Evolutionary conservation across 1,140 invertebrate species (phyloP).

Genomic region (Laodelphax striatellus): DNA sequence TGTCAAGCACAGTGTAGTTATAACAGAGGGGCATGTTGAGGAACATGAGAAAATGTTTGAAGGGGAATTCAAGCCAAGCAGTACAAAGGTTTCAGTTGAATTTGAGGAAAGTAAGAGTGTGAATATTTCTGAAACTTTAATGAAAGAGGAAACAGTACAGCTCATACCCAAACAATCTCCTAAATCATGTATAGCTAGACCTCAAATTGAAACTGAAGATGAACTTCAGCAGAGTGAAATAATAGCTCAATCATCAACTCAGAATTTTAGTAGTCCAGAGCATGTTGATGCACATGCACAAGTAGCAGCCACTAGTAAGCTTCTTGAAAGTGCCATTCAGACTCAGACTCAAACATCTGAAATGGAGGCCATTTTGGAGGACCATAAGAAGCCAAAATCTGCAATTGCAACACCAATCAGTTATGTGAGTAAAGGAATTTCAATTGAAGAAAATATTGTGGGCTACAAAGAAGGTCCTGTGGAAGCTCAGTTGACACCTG

Average conservation of each 20-base stretch:
- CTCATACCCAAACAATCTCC: constrained; percentile 3
- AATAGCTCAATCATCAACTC: constrained; percentile 14
- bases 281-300: constrained; percentile 23
- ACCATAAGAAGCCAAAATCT: constrained; percentile 11
- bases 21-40: constrained; percentile 31
- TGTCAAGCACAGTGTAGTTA: constrained; percentile 26
- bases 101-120: constrained; percentile 32
- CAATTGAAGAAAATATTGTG: constrained; percentile 28
- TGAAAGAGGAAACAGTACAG: constrained; percentile 25
- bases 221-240: constrained; percentile 22
- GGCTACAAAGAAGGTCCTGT: constrained; percentile 31
- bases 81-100: constrained; percentile 24
- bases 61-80: constrained; percentile 26
- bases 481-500: constrained; percentile 19
- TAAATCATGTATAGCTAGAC: constrained; percentile 12
- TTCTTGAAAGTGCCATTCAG: constrained; percentile 18
- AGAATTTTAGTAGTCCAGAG: constrained; percentile 22
- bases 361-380: constrained; percentile 18
- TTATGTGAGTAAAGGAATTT: constrained; percentile 22
- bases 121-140: constrained; percentile 23
- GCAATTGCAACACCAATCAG: constrained; percentile 19
- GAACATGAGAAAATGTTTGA: constrained; percentile 34
- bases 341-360: constrained; percentile 16
- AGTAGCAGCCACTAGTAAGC: constrained; percentile 25
- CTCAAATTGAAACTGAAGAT: constrained; percentile 19